A percentile compares a stretch with the other conserved stretches of the same genome.
phyloP scores from a whole-genome alignment of 2,888 invertebrate genomes.

The Drosophila pseudotakahashii region DNA sequence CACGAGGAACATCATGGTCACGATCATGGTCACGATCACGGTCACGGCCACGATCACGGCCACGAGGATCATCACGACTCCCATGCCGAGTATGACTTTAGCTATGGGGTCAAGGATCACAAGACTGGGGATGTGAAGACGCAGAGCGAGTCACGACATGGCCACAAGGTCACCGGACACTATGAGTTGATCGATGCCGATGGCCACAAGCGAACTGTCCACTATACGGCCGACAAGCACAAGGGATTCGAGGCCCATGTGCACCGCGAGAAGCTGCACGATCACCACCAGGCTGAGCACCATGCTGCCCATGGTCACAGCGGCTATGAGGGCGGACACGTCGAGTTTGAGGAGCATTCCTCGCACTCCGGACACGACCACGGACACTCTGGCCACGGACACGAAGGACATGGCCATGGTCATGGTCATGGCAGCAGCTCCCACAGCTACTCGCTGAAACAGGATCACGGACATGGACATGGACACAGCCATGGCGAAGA shows the following conservation, averaged over 20 bases:
- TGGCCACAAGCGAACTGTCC: slow-evolving; percentile 78
- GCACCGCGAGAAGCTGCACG: slow-evolving; percentile 67
- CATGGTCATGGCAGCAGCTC: slow-evolving; percentile 58
- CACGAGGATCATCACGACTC: slow-evolving; percentile 67
- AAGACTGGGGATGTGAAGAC: slow-evolving; percentile 77
- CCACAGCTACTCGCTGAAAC: slow-evolving; percentile 64
- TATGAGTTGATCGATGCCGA: slow-evolving; percentile 80
- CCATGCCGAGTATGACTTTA: slow-evolving; percentile 74
- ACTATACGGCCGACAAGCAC: slow-evolving; percentile 79
- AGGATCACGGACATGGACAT: slow-evolving; percentile 66
- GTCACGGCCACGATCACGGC: slow-evolving; percentile 27
- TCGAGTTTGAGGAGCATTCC: slow-evolving; percentile 69
- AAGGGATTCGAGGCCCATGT: slow-evolving; percentile 76
- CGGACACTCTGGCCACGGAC: slow-evolving; percentile 45
- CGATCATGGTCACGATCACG: background rate
- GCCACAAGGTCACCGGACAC: slow-evolving; percentile 77
- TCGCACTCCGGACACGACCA: slow-evolving; percentile 47
- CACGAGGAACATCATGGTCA: slow-evolving; percentile 29
- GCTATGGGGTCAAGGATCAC: slow-evolving; percentile 74
- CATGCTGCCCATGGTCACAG: slow-evolving; percentile 56
- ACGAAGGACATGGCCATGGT: slow-evolving; percentile 27
- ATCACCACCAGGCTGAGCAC: slow-evolving; percentile 60
- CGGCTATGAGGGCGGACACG: slow-evolving; percentile 67
- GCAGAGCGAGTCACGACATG: slow-evolving; percentile 71
- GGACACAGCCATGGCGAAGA: slow-evolving; percentile 31